phyloP scores from a whole-genome alignment of 2,797 vertebrate genomes.

The Rousettus madagascariensis region DNA sequence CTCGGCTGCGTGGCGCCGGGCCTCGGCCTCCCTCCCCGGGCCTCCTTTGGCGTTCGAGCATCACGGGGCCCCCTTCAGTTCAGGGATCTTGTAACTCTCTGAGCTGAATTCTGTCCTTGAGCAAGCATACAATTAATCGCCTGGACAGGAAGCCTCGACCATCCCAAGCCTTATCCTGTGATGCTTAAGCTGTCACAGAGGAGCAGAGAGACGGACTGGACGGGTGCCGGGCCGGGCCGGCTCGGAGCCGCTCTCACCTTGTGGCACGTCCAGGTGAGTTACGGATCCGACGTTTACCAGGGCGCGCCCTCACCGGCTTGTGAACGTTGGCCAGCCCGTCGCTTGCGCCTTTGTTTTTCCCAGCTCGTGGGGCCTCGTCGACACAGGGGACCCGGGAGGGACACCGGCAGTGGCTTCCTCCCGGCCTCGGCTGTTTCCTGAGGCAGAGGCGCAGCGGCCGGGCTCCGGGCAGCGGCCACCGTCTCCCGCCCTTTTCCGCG shows the following conservation, averaged over 20 bases:
- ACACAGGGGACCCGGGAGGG: conserved; percentile 72
- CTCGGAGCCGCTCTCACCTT: neutral
- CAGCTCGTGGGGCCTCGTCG: conserved; percentile 66
- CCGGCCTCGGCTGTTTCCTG: conserved; percentile 80
- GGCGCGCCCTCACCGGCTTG: neutral
- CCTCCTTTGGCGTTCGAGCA: neutral
- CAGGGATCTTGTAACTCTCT: neutral
- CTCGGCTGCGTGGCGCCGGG: neutral
- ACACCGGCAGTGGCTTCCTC: conserved; percentile 79
- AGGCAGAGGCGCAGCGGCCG: conserved; percentile 72
- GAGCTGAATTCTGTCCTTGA: neutral
- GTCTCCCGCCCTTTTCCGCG: conserved; percentile 57
- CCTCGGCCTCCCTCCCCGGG: neutral
- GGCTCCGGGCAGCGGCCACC: conserved; percentile 61
- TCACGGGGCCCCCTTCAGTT: neutral
- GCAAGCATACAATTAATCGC: neutral
- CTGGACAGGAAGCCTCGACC: accelerated
- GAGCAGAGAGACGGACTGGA: neutral
- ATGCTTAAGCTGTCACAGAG: neutral
- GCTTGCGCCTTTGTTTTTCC: conserved; percentile 72
- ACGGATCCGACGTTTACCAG: neutral
- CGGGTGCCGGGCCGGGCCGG: accelerated
- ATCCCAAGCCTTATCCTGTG: neutral
- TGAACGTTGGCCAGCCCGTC: neutral
- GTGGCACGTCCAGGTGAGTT: neutral